phyloP scores from a whole-genome alignment of 2,113 vertebrate species.

The Lycocorax pyrrhopterus region DNA sequence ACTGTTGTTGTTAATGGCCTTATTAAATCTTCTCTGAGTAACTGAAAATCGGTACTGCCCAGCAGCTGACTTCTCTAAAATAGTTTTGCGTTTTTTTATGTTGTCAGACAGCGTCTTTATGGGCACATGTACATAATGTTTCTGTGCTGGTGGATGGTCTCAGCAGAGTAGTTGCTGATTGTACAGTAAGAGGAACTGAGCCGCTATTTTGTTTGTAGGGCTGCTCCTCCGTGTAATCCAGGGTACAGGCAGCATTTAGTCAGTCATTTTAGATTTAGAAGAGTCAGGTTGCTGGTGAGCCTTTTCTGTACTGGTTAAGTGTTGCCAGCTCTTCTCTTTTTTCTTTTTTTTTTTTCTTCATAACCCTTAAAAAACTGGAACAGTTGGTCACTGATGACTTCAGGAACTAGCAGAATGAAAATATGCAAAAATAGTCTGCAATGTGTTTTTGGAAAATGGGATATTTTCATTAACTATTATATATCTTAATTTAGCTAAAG shows the following conservation, averaged over 20 bases:
- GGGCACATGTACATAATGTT: background rate
- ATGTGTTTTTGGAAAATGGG: background rate
- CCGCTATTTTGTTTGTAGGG: background rate
- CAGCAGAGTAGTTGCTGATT: background rate
- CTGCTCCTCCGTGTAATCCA: background rate
- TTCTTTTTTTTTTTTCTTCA: background rate
- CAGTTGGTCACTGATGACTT: background rate
- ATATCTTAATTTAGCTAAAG: background rate
- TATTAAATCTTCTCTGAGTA: background rate
- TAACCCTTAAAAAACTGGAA: background rate
- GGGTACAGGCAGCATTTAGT: background rate
- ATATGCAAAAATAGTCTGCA: background rate
- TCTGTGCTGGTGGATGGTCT: conserved; percentile 18
- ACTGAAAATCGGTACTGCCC: background rate
- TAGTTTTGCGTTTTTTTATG: background rate
- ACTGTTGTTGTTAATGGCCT: background rate
- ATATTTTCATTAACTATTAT: background rate
- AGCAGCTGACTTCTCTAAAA: conserved; percentile 36
- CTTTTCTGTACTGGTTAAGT: background rate
- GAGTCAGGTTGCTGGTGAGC: background rate
- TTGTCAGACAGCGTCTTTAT: background rate
- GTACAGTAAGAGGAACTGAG: background rate
- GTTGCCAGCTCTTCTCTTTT: background rate
- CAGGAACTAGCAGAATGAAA: background rate
- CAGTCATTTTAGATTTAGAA: no score